Percentiles rank a stretch among this genome's conserved stretches.
These are phyloP conservation scores for Sternarchorhynchus goeldii DNA, from an alignment of 2,797 vertebrate genomes.

Conservation along the genomic window DNA sequence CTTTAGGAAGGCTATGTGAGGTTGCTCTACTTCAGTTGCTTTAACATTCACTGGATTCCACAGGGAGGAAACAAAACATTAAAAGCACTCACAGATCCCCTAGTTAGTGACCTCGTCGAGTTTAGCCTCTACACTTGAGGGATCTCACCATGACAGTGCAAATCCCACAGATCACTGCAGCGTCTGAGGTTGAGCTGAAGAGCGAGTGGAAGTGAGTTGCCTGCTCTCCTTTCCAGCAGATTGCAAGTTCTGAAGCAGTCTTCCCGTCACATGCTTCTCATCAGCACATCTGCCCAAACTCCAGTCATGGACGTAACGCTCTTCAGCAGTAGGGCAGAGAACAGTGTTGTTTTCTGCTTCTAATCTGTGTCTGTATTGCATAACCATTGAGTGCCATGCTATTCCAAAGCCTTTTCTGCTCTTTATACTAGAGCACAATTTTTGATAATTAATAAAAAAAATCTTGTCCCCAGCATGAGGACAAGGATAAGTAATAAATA, in stretches of 20 bases:
- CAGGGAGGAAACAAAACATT: conserved; percentile 30
- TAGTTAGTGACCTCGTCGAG: conserved; percentile 31
- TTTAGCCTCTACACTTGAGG: conserved; percentile 22
- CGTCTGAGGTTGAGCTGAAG: neutral
- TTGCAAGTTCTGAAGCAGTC: neutral
- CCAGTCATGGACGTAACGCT: neutral
- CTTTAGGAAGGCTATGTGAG: neutral
- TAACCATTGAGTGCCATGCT: neutral
- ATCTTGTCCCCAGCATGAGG: neutral
- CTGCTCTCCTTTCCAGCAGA: neutral
- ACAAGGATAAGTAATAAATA: neutral
- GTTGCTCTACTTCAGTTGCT: conserved; percentile 14
- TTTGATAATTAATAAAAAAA: no score
- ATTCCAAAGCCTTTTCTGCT: neutral
- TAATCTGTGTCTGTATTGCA: neutral
- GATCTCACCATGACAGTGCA: conserved; percentile 39
- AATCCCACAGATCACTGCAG: conserved; percentile 38
- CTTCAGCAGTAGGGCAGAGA: neutral
- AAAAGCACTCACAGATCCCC: conserved; percentile 32
- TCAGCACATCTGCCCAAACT: neutral
- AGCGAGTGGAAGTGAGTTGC: neutral
- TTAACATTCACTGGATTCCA: conserved; percentile 26
- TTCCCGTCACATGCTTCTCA: neutral
- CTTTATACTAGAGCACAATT: no score
- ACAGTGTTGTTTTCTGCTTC: neutral